Evolutionary conservation across 2,888 invertebrate genomes (phyloP), one percentile per base, ranked within the genome.

Genomic region (Gymnosoma rotundatum): DNA sequence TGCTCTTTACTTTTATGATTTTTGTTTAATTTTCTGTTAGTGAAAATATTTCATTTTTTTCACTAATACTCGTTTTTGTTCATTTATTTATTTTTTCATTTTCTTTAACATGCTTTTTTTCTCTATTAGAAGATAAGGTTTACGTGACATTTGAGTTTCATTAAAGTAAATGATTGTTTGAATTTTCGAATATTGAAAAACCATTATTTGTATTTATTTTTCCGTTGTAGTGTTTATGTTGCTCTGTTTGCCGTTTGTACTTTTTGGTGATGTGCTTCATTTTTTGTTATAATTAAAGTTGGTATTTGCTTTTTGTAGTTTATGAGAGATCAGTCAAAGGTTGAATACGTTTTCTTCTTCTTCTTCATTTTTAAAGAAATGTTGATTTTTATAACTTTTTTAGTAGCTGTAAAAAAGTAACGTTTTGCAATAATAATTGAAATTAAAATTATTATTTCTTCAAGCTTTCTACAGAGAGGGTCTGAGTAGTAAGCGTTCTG

Each of bases 61-160:
- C n/a, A 8, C 60, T 52, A 20, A n/a, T 75, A 10, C 66, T 58
- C n/a, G n/a, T n/a, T n/a, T n/a, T n/a, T n/a, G n/a, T n/a, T n/a
- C n/a, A n/a, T 66, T 38, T 38, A n/a, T 76, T 66, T 48, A 67
- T n/a, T 50, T 52, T 48, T 69, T 36, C 60, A 69, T 2, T 72
- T 10, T 50, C 63, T 58, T 66, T 42, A 72, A 42, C 70, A 75
- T 78, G 78, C 38, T 78, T 45, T 48, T 45, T 69, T 56, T 75
- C 63, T 75, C 20, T 50, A 18, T 52, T 60, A 78, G 81, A 81
- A 74, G 84, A 84, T 84, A 74, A 50, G 42, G 4, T 74, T 78
- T 81, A 84, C 84, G 84, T 84, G 84, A 84, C 84, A 84, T 84
- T 84, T 84, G 36, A 56, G 42, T 18, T 50, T 66, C 58, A 58